These are phyloP conservation scores for Pogonomyrmex californicus DNA, from an alignment of 1,140 invertebrate genomes.

Conservation along the genomic window DNA sequence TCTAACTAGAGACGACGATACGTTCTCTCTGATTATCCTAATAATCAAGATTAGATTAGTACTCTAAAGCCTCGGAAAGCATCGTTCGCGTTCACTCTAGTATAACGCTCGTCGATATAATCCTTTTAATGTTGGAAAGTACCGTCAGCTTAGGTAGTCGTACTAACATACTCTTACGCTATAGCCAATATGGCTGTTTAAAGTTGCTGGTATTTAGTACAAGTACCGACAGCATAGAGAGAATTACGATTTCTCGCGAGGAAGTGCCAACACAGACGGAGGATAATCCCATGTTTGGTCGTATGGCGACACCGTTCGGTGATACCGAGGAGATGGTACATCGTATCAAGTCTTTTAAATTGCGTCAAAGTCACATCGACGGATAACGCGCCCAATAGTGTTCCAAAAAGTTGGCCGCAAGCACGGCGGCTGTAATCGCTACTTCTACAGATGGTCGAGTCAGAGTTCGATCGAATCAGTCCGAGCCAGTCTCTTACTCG, in stretches of 20 bases:
- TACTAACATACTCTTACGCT: not conserved
- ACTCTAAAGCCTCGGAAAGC: slow-evolving; percentile 39
- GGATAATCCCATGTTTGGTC: slow-evolving; percentile 25
- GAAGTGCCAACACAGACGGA: slow-evolving; percentile 21
- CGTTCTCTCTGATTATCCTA: slow-evolving; percentile 9
- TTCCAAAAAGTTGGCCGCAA: slow-evolving; percentile 51
- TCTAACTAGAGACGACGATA: slow-evolving; percentile 26
- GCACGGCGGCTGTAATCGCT: slow-evolving; percentile 47
- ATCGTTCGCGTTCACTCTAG: slow-evolving; percentile 42
- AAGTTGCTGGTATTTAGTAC: slow-evolving; percentile 19
- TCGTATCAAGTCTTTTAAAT: slow-evolving; percentile 33
- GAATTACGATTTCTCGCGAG: not conserved
- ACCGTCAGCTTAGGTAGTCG: slow-evolving; percentile 18
- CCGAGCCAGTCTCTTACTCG: not conserved
- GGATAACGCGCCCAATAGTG: slow-evolving; percentile 44
- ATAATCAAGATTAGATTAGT: slow-evolving; percentile 46
- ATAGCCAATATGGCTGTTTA: slow-evolving; percentile 14
- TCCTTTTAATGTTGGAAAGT: slow-evolving; percentile 34
- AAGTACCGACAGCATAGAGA: slow-evolving; percentile 9
- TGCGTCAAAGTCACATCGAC: slow-evolving; percentile 3
- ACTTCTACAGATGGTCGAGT: slow-evolving; percentile 36
- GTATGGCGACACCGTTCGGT: not conserved
- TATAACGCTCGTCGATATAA: not conserved
- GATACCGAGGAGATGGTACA: not conserved
- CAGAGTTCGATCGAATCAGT: slow-evolving; percentile 36